A percentile compares a stretch with the other conserved stretches of the same genome.
Conservation (phyloP, 1,140 invertebrate genomes). For the Aricia agestis region DNA sequence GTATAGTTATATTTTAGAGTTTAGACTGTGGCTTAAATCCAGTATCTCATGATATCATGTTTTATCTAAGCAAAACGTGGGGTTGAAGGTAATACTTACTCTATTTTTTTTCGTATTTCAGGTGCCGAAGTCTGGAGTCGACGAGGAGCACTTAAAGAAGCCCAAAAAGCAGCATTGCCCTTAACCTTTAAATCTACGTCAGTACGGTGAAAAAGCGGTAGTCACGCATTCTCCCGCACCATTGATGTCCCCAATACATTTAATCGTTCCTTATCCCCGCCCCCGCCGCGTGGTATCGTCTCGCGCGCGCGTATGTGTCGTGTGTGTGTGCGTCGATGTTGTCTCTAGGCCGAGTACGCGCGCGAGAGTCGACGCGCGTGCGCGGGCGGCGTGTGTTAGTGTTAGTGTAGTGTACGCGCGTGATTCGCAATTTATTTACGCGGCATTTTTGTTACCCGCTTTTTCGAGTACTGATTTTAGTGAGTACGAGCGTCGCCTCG, state of each 20-base stretch:
- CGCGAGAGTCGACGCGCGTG: constrained; percentile 44
- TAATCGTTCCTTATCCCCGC: constrained; percentile 36
- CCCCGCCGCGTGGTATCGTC: constrained; percentile 30
- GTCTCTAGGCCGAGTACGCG: constrained; percentile 29
- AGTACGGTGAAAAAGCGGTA: constrained; percentile 67
- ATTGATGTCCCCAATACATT: constrained; percentile 33
- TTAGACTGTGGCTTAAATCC: no score
- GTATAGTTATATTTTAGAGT: no score
- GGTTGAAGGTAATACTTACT: background rate
- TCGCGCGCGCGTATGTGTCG: constrained; percentile 21
- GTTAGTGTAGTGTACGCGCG: constrained; percentile 47
- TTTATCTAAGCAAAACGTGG: background rate
- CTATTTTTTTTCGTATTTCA: constrained; percentile 25
- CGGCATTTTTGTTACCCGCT: constrained; percentile 50
- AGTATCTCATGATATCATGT: background rate
- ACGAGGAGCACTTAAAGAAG: constrained; percentile 91
- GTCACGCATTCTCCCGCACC: constrained; percentile 33
- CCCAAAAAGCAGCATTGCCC: constrained; percentile 84
- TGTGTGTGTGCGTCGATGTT: constrained; percentile 20
- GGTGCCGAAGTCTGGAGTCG: constrained; percentile 88
- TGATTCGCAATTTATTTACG: constrained; percentile 46
- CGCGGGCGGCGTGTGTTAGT: constrained; percentile 44
- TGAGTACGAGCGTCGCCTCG: constrained; percentile 31
- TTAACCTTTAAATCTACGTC: constrained; percentile 68
- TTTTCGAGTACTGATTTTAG: constrained; percentile 61